Evolutionary conservation across 2,888 invertebrate species (phyloP), one percentile per base, ranked within the genome.

Genomic region (Rotaria socialis): DNA sequence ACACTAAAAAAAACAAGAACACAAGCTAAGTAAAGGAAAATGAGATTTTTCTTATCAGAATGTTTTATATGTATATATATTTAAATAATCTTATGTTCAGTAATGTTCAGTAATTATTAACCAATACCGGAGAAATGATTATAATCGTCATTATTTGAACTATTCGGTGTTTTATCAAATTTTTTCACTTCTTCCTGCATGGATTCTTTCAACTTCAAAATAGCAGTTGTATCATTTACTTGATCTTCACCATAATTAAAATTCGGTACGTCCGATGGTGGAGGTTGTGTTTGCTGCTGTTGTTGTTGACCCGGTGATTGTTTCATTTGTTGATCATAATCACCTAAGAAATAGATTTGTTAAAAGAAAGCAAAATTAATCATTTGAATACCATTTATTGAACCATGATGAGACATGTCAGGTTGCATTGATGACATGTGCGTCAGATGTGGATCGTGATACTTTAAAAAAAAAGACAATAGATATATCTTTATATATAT

Each of bases 131-230:
- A 2, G 27, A 41, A 80, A 47, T 80, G 80, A 67, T 35, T 67
- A 47, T 80, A 80, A 80, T 80, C 80, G 47, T 80, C 80, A n/a
- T 43, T 47, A 80, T 80, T 80, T 80, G 47, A 41, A 10, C 22
- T 47, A 47, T n/a, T 47, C 19, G 80, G 80, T 47, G 43, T 43
- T 43, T 80, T 80, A 80, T 80, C 80, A 80, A 80, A 80, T 14
- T 80, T 80, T 47, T 80, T 80, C 14, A 80, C 80, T 80, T 80
- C 80, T n/a, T 80, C 80, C n/a, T 80, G 80, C 47, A 80, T 80
- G 11, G 80, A 80, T 80, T 80, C 80, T 80, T 80, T 80, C n/a
- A 80, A 47, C 47, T 80, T 80, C 19, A 47, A n/a, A 24, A 80
- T 80, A 47, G 80, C 80, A 47, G 47, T 47, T 4, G 80, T 80